These are phyloP conservation scores for Epirrita christyi DNA, from an alignment of 2,888 invertebrate genomes.

Conservation along the genomic window DNA sequence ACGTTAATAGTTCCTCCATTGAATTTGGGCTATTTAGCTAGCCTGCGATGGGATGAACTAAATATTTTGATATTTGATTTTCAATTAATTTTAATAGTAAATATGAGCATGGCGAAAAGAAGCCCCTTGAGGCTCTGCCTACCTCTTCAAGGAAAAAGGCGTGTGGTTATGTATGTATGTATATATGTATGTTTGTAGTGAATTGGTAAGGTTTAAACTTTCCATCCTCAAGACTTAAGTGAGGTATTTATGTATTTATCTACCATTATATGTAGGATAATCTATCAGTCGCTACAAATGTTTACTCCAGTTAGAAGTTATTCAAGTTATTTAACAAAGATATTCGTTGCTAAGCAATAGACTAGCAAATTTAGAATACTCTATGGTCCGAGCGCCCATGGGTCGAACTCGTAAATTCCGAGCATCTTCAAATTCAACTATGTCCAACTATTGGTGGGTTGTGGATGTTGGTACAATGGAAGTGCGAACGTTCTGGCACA, in stretches of 20 bases:
- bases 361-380: slow-evolving; percentile 68
- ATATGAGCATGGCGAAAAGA: no score
- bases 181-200: no score
- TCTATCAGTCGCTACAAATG: slow-evolving; percentile 20
- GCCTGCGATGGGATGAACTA: not conserved
- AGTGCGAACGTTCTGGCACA: slow-evolving; percentile 24
- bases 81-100: no score
- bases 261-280: not conserved
- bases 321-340: slow-evolving; percentile 49
- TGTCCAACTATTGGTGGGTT: slow-evolving; percentile 78
- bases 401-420: slow-evolving; percentile 80
- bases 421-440: slow-evolving; percentile 83
- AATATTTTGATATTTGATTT: no score
- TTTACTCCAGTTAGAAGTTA: slow-evolving; percentile 25
- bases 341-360: slow-evolving; percentile 72
- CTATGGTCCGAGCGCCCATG: slow-evolving; percentile 71
- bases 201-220: no score
- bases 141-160: no score
- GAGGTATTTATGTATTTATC: no score
- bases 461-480: slow-evolving; percentile 55
- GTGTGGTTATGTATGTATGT: no score
- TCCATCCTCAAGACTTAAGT: no score
- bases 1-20: slow-evolving; percentile 6
- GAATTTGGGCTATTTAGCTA: slow-evolving; percentile 11
- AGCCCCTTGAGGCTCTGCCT: no score